phyloP scores from a whole-genome alignment of 2,888 invertebrate genomes.

The Euspilapteryx auroguttella region DNA sequence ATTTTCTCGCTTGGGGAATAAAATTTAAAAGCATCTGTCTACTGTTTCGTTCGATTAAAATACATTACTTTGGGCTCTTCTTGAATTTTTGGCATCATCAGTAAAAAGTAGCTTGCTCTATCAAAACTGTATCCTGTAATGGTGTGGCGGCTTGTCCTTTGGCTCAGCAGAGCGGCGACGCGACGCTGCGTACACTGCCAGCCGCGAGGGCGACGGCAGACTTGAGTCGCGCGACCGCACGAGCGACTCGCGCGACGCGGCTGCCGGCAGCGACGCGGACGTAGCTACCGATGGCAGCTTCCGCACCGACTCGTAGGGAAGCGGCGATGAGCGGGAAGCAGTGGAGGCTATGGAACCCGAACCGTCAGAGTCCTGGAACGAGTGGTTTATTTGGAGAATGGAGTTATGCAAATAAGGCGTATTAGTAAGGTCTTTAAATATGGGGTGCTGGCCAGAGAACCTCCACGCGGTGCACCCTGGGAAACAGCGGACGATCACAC shows the following conservation, averaged over 20 bases:
- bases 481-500: no score
- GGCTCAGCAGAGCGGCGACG: constrained; percentile 60
- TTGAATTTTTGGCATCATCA: no score
- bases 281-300: constrained; percentile 50
- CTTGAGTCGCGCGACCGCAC: constrained; percentile 47
- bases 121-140: constrained; percentile 76
- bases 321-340: constrained; percentile 42
- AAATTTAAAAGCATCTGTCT: no score
- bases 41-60: no score
- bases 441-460: no score
- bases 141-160: constrained; percentile 64
- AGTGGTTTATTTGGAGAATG: neutral
- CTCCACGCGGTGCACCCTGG: no score
- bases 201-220: constrained; percentile 66
- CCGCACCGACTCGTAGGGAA: constrained; percentile 45
- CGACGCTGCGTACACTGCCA: constrained; percentile 59
- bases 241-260: constrained; percentile 50
- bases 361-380: constrained; percentile 39
- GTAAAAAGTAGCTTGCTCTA: no score
- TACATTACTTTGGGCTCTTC: no score
- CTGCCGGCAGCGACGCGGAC: constrained; percentile 49
- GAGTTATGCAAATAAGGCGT: neutral
- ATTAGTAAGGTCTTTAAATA: no score
- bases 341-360: constrained; percentile 48
- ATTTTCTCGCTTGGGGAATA: no score